These are phyloP conservation scores for Mormyrus proboscirostris DNA, from an alignment of 2,797 vertebrate species.

Conservation along the genomic window DNA sequence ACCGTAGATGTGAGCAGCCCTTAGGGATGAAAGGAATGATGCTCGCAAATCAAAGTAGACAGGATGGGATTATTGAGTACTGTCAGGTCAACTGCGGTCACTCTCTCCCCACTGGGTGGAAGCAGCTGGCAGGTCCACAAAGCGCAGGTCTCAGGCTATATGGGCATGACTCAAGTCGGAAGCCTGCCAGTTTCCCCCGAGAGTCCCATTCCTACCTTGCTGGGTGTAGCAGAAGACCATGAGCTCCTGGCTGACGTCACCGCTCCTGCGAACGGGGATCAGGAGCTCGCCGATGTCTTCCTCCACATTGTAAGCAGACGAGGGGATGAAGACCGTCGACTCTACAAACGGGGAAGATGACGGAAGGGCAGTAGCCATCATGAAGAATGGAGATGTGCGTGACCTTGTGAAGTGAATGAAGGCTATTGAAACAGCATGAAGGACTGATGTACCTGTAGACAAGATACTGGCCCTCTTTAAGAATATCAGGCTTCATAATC, in stretches of 20 bases:
- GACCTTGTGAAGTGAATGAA: background rate
- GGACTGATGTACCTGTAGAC: background rate
- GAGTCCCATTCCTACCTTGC: conserved; percentile 65
- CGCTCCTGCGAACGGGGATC: conserved; percentile 80
- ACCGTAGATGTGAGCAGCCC: background rate
- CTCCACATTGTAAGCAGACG: conserved; percentile 68
- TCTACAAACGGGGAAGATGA: conserved; percentile 53
- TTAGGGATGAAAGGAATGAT: background rate
- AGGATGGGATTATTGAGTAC: background rate
- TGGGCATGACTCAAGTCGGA: background rate
- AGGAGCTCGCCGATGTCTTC: conserved; percentile 82
- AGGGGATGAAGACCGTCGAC: conserved; percentile 82
- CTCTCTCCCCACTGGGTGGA: background rate
- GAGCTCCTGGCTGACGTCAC: conserved; percentile 82
- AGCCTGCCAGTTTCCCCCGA: background rate
- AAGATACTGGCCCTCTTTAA: background rate
- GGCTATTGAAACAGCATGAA: background rate
- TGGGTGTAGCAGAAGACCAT: conserved; percentile 89
- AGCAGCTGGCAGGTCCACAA: background rate
- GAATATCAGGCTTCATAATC: background rate
- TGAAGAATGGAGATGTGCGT: background rate
- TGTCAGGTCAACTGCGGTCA: background rate
- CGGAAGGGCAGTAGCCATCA: background rate
- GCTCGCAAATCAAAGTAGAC: background rate
- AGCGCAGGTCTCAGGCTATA: background rate